phyloP scores from a whole-genome alignment of 1,140 invertebrate species.

The Trialeurodes vaporariorum region DNA sequence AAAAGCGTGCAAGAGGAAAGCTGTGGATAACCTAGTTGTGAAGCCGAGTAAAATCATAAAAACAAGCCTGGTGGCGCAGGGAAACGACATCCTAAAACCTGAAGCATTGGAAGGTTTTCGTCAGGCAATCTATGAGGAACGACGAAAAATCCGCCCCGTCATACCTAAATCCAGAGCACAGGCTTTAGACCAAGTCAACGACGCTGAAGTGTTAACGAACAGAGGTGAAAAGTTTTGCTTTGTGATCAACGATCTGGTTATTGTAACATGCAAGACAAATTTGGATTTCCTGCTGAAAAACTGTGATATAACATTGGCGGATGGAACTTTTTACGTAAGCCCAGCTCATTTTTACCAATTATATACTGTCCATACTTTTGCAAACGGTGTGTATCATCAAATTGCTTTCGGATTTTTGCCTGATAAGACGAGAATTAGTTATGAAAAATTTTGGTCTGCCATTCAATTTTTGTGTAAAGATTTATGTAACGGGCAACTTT shows the following conservation, averaged over 20 bases:
- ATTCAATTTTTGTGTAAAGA: too few species aligned
- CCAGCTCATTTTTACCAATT: background rate
- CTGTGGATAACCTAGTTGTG: too few species aligned
- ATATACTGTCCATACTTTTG: too few species aligned
- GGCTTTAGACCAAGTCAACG: background rate
- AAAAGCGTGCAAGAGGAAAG: too few species aligned
- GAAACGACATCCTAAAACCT: background rate
- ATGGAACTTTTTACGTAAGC: background rate
- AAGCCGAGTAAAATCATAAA: background rate
- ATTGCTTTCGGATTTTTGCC: too few species aligned
- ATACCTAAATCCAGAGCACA: background rate
- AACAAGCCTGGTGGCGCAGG: background rate
- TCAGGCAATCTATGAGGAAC: background rate
- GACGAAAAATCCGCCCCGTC: background rate
- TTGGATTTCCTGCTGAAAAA: background rate
- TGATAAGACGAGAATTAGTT: too few species aligned
- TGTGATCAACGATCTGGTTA: background rate
- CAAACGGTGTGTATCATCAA: too few species aligned
- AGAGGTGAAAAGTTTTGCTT: background rate
- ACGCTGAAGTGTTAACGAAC: background rate
- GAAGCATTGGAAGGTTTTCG: background rate
- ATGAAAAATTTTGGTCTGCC: too few species aligned
- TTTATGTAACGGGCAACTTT: too few species aligned
- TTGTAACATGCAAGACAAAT: background rate
- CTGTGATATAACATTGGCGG: background rate